Evolutionary conservation across 2,797 vertebrate genomes (phyloP), one percentile per base, ranked within the genome.

Genomic region (Meda fulgida): DNA sequence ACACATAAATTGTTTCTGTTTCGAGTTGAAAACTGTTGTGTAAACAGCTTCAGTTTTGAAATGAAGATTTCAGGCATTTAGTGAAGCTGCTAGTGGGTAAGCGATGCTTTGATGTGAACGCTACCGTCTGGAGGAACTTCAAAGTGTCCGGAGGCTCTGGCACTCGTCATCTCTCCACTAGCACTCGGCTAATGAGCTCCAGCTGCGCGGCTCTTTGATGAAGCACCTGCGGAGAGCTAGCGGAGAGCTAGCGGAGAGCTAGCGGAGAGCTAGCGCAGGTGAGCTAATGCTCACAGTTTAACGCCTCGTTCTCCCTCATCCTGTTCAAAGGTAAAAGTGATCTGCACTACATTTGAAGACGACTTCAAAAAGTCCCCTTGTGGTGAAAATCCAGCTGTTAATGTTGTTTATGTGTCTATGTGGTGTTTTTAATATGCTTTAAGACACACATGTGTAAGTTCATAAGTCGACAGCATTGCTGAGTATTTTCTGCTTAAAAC

Each of bases 151-250:
- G 81, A 80, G 78, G 69, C 81, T 79, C 23, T 26, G 58, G 58
- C n/a, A 14, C 58, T 63, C 5, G 58, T 63, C 58, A 29, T 14
- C 5, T 14, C n/a, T 89, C 93, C 89, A 87, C 90, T 89, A 90
- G 91, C 89, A 90, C 91, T 91, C 91, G 92, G 94, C 91, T 96
- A 92, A 96, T 94, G 89, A 93, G 90, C 94, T 93, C 94, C 94
- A 94, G 91, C 93, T 93, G 92, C 75, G 89, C 78, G 71, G 80
- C 79, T 88, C 95, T 95, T 94, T 93, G 71, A 76, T 65, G 77
- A 82, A 67, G 84, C 75, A 88, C 89, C 80, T 88, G 87, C 87
- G 80, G 85, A 63, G n/a, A n/a, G 58, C 1, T 29, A 6, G 58
- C 26, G 58, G n/a, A 80, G 60, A n/a, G n/a, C n/a, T n/a, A n/a